Percentiles rank a stretch among this genome's conserved stretches.
These are phyloP conservation scores for Sminthurides aquaticus DNA, from an alignment of 2,888 invertebrate genomes.

Conservation along the genomic window DNA sequence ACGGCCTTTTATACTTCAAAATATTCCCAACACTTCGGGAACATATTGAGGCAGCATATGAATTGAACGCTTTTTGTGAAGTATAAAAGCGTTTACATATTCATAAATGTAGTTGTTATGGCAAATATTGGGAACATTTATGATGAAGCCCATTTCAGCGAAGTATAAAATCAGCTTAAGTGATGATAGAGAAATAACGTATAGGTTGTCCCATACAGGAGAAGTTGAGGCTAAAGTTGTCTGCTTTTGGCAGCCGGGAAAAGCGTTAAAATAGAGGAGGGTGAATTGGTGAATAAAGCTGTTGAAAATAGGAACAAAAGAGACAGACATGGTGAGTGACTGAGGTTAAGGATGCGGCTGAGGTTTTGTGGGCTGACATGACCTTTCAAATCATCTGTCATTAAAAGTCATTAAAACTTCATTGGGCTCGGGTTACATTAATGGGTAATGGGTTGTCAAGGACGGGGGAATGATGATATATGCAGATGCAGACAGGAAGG, in stretches of 20 bases:
- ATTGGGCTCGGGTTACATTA: not conserved
- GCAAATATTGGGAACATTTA: too few relatives aligned
- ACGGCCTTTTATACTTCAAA: too few relatives aligned
- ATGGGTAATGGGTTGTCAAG: not conserved
- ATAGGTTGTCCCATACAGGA: not conserved
- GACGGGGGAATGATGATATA: not conserved
- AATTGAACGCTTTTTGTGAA: too few relatives aligned
- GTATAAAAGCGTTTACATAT: too few relatives aligned
- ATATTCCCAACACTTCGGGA: too few relatives aligned
- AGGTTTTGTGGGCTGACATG: not conserved
- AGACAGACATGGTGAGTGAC: not conserved
- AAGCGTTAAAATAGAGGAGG: too few relatives aligned
- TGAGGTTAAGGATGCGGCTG: not conserved
- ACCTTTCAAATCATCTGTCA: slow-evolving; percentile 1
- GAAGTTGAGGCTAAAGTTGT: not conserved
- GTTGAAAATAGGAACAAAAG: not conserved
- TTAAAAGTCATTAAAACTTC: slow-evolving; percentile 4
- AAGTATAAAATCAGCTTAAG: too few relatives aligned
- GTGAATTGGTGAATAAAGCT: not conserved
- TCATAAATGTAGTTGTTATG: too few relatives aligned
- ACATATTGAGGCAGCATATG: too few relatives aligned
- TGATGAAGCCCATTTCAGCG: too few relatives aligned
- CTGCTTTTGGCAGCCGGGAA: not conserved
- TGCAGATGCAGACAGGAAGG: not conserved
- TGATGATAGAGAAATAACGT: not conserved